A percentile compares a stretch with the other conserved stretches of the same genome.
phyloP scores from a whole-genome alignment of 2,888 invertebrate species.

The Polyommatus iphigenia region DNA sequence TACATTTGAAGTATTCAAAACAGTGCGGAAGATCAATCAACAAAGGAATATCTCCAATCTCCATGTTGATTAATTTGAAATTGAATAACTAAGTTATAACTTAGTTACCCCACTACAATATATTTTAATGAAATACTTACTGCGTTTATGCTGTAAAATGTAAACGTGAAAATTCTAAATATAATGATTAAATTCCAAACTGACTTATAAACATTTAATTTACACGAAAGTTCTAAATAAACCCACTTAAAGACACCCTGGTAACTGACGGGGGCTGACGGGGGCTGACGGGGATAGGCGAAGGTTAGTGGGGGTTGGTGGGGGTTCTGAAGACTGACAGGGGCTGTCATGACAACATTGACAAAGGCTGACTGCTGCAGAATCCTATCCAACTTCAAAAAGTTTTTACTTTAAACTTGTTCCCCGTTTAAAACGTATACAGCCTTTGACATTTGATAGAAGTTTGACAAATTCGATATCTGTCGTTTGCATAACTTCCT shows the following conservation, averaged over 20 bases:
- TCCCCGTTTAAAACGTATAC: not conserved
- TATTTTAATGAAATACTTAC: too few species aligned
- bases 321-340: not conserved
- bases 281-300: not conserved
- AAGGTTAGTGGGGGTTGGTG: too few species aligned
- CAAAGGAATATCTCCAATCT: too few species aligned
- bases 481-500: not conserved
- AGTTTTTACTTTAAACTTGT: not conserved
- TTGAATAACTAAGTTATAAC: too few species aligned
- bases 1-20: too few species aligned
- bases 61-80: too few species aligned
- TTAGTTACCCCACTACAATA: too few species aligned
- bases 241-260: not conserved
- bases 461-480: not conserved
- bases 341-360: not conserved
- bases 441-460: not conserved
- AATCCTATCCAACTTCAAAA: not conserved
- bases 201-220: not conserved
- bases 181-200: too few species aligned
- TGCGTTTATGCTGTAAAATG: too few species aligned
- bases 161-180: too few species aligned
- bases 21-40: too few species aligned
- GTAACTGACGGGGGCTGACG: not conserved
- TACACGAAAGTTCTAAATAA: not conserved
- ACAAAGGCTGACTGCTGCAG: not conserved